Conservation (phyloP, 2,113 vertebrate genomes). For the Terrapene triunguis region DNA sequence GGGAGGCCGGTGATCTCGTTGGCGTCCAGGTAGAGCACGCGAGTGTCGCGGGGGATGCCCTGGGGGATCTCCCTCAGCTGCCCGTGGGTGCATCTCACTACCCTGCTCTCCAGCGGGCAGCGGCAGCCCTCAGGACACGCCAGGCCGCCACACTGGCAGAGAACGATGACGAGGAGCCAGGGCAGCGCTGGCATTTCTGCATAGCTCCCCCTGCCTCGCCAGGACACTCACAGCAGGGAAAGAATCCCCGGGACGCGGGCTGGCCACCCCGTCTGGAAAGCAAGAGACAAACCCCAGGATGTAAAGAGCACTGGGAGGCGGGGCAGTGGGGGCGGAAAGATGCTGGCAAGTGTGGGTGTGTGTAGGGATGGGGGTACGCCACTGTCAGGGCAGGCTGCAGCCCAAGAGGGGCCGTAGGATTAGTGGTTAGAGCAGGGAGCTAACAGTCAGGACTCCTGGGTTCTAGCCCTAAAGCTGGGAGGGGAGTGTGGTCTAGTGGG, state of each 20-base stretch:
- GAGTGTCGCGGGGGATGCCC: constrained; percentile 78
- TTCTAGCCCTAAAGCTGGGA: too few relatives aligned
- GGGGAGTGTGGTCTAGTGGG: too few relatives aligned
- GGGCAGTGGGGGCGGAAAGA: neutral
- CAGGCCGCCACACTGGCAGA: constrained; percentile 51
- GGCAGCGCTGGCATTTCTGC: constrained; percentile 67
- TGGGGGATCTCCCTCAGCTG: constrained; percentile 79
- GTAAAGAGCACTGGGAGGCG: neutral
- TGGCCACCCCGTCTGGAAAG: neutral
- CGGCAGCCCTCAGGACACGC: constrained; percentile 73
- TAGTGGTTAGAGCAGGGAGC: neutral
- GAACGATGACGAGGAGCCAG: constrained; percentile 56
- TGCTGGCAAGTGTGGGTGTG: too few relatives aligned
- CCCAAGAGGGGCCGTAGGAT: neutral
- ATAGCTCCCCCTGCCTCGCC: constrained; percentile 56
- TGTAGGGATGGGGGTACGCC: too few relatives aligned
- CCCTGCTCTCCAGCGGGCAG: constrained; percentile 77
- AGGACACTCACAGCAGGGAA: neutral
- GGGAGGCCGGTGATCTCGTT: constrained; percentile 83
- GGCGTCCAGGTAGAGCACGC: constrained; percentile 81
- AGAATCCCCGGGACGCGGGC: neutral
- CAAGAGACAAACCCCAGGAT: neutral
- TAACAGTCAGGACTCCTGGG: neutral
- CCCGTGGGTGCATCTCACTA: constrained; percentile 78
- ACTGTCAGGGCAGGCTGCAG: neutral